These are phyloP conservation scores for Liodrosophila aerea DNA, from an alignment of 2,888 invertebrate species.

Conservation along the genomic window DNA sequence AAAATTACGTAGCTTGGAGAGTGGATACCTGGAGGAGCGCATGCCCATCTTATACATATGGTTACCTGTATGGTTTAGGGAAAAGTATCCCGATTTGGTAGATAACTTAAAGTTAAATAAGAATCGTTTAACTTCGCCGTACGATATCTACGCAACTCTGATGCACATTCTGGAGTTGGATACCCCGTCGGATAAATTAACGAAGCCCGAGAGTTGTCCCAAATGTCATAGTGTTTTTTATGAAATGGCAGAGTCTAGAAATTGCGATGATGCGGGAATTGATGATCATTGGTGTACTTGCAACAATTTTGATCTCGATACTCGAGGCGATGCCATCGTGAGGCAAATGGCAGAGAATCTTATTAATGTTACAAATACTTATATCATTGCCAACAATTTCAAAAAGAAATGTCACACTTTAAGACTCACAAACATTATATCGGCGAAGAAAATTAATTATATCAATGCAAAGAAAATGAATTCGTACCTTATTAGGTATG, in stretches of 20 bases:
- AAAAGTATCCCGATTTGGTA: slow-evolving; percentile 83
- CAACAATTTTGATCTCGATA: background rate
- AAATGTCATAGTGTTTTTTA: slow-evolving; percentile 87
- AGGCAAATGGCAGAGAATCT: slow-evolving; percentile 37
- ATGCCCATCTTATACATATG: slow-evolving; percentile 88
- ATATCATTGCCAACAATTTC: slow-evolving; percentile 47
- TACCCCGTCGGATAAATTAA: slow-evolving; percentile 24
- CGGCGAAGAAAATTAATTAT: slow-evolving; percentile 9
- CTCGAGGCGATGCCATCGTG: slow-evolving; percentile 1
- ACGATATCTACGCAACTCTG: slow-evolving; percentile 53
- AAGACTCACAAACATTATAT: slow-evolving; percentile 33
- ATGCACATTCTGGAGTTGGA: slow-evolving; percentile 48
- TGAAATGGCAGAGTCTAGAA: slow-evolving; percentile 85
- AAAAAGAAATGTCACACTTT: slow-evolving; percentile 51
- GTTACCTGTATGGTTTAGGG: slow-evolving; percentile 86
- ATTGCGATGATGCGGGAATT: slow-evolving; percentile 87
- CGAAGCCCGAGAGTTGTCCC: slow-evolving; percentile 83
- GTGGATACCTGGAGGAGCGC: slow-evolving; percentile 90
- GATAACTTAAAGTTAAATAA: slow-evolving; percentile 85
- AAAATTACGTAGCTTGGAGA: slow-evolving; percentile 85
- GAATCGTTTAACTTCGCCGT: slow-evolving; percentile 84
- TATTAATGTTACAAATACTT: slow-evolving; percentile 64
- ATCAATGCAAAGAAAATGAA: slow-evolving; percentile 8
- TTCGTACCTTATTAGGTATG: slow-evolving; percentile 31
- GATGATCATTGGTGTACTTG: slow-evolving; percentile 90